Evolutionary conservation across 2,797 vertebrate species (phyloP).

Genomic region (Paratrypauchen microcephalus): DNA sequence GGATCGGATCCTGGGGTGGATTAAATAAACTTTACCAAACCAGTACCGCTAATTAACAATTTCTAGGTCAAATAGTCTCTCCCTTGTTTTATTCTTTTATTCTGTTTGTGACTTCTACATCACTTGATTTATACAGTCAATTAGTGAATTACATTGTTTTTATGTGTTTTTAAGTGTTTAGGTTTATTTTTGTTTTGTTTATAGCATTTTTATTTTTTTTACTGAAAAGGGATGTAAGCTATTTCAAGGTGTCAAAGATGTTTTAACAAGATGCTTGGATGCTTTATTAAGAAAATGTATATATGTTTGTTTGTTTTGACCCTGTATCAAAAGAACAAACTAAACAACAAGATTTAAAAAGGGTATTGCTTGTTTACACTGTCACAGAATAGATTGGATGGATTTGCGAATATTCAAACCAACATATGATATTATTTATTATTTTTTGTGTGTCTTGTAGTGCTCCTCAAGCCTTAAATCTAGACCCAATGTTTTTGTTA

Average conservation of each 20-base stretch:
- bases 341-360: constrained; percentile 5
- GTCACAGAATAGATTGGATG: not conserved
- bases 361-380: constrained; percentile 8
- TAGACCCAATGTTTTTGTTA: not conserved
- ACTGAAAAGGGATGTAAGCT: not conserved
- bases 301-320: not conserved
- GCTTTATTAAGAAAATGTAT: not conserved
- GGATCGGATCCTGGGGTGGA: not conserved
- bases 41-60: not conserved
- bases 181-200: not conserved
- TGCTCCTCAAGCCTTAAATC: constrained; percentile 49
- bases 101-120: not conserved
- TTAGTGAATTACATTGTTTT: not conserved
- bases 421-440: not conserved
- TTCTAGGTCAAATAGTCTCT: not conserved
- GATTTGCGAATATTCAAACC: not conserved
- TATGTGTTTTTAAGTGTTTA: not conserved
- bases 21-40: not conserved
- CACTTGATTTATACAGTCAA: not conserved
- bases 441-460: not conserved
- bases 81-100: not conserved
- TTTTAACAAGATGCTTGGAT: not conserved
- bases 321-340: not conserved
- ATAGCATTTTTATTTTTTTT: not conserved
- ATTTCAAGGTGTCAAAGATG: not conserved